phyloP scores from a whole-genome alignment of 2,888 invertebrate species.

The Onthophagus sagittarius region DNA sequence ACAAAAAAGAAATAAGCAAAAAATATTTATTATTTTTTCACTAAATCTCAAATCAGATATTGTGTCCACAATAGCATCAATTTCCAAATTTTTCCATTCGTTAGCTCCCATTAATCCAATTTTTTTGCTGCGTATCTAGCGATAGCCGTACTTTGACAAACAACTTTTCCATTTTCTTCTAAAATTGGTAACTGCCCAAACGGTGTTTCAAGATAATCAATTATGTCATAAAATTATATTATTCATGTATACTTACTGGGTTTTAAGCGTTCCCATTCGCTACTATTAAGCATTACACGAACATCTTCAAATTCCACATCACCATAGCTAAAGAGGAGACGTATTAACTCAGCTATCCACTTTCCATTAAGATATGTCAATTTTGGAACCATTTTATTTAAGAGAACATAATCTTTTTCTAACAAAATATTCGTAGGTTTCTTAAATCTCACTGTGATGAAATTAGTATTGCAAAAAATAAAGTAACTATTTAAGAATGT shows the following conservation, averaged over 20 bases:
- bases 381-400: constrained; percentile 37
- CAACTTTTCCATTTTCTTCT: constrained; percentile 59
- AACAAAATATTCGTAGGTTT: too few relatives aligned
- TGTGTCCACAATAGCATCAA: constrained; percentile 60
- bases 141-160: constrained; percentile 59
- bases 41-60: constrained; percentile 58
- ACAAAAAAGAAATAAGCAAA: too few relatives aligned
- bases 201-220: constrained; percentile 48
- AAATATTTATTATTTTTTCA: constrained; percentile 41
- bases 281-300: constrained; percentile 48
- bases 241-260: constrained; percentile 37
- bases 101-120: constrained; percentile 56
- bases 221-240: too few relatives aligned
- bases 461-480: too few relatives aligned
- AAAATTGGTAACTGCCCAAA: constrained; percentile 62
- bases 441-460: too few relatives aligned
- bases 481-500: too few relatives aligned
- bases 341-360: constrained; percentile 61
- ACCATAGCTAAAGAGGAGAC: constrained; percentile 60
- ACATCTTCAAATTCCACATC: constrained; percentile 59
- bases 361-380: constrained; percentile 61
- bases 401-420: too few relatives aligned
- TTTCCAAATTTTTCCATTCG: constrained; percentile 58
- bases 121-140: constrained; percentile 60
- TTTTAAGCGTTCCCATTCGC: constrained; percentile 38